Percentiles rank a stretch among this genome's conserved stretches.
Evolutionary conservation across 1,140 invertebrate species (phyloP).

Genomic region (Chymomyza costata): DNA sequence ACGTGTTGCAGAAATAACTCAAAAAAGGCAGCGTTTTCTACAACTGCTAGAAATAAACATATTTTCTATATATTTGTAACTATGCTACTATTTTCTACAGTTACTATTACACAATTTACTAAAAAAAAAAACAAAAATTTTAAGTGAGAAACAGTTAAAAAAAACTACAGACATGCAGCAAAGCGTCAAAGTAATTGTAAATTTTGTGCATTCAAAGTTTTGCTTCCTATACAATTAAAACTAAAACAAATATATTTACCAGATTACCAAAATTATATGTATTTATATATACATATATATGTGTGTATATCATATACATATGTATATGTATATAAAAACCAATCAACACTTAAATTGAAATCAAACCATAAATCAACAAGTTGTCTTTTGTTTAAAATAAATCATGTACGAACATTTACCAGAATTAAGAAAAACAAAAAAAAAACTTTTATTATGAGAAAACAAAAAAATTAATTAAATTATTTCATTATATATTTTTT

Average conservation of each 20-base stretch:
- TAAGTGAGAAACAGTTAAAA: slow-evolving; percentile 2
- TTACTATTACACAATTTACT: slow-evolving; percentile 42
- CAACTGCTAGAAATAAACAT: slow-evolving; percentile 36
- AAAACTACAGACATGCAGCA: slow-evolving; percentile 10
- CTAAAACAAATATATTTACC: slow-evolving; percentile 38
- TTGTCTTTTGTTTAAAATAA: background rate
- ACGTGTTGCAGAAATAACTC: slow-evolving; percentile 44
- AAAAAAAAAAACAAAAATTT: slow-evolving; percentile 23
- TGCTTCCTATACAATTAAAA: slow-evolving; percentile 64
- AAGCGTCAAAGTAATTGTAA: slow-evolving; percentile 39
- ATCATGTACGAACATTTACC: background rate
- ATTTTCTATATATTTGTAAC: slow-evolving; percentile 23
- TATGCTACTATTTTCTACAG: slow-evolving; percentile 48
- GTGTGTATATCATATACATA: slow-evolving; percentile 10
- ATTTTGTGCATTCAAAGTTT: slow-evolving; percentile 50
- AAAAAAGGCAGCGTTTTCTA: slow-evolving; percentile 34
- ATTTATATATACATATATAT: slow-evolving; percentile 33
- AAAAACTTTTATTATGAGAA: slow-evolving; percentile 39
- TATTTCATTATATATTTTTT: slow-evolving; percentile 7
- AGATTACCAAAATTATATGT: slow-evolving; percentile 48
- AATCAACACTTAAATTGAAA: background rate
- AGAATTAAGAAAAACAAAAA: slow-evolving; percentile 30
- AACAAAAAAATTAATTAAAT: slow-evolving; percentile 32
- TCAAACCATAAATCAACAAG: background rate
- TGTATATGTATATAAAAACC: background rate